A percentile compares a stretch with the other conserved stretches of the same genome.
phyloP scores from a whole-genome alignment of 1,140 invertebrate species.

The Sarcophaga peregrina region DNA sequence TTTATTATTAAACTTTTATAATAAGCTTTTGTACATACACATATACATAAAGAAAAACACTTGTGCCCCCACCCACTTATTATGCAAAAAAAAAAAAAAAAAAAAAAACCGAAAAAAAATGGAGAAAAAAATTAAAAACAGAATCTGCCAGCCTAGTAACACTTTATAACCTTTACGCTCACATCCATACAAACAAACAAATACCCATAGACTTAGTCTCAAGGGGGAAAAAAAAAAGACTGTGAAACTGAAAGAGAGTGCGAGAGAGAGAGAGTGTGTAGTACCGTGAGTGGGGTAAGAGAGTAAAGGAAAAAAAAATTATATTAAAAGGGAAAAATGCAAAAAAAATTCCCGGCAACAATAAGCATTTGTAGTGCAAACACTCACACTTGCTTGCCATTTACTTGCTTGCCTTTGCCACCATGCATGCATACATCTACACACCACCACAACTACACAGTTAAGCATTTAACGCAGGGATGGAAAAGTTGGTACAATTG shows the following conservation, averaged over 20 bases:
- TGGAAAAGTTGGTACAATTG: no score
- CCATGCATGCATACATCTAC: neutral
- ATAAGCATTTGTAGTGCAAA: slow-evolving; percentile 28
- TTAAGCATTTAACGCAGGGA: no score
- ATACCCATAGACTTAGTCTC: neutral
- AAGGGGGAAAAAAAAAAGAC: no score
- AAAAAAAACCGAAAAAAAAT: neutral
- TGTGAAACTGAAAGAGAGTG: neutral
- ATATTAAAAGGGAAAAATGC: neutral
- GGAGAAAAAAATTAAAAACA: neutral
- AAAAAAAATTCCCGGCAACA: slow-evolving; percentile 31
- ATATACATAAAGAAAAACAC: neutral
- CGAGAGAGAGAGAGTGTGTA: neutral
- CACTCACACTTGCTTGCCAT: neutral
- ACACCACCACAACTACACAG: neutral
- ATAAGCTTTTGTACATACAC: slow-evolving; percentile 32
- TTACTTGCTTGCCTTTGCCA: neutral
- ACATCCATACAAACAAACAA: neutral
- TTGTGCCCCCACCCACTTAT: neutral
- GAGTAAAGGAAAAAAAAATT: slow-evolving; percentile 2
- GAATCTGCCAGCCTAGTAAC: slow-evolving; percentile 27
- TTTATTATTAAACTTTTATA: slow-evolving; percentile 42
- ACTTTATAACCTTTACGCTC: slow-evolving; percentile 32
- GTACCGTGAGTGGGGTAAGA: neutral
- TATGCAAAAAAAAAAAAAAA: neutral